These are phyloP conservation scores for Drosophila austrosaltans DNA, from an alignment of 2,888 invertebrate genomes.

Conservation along the genomic window DNA sequence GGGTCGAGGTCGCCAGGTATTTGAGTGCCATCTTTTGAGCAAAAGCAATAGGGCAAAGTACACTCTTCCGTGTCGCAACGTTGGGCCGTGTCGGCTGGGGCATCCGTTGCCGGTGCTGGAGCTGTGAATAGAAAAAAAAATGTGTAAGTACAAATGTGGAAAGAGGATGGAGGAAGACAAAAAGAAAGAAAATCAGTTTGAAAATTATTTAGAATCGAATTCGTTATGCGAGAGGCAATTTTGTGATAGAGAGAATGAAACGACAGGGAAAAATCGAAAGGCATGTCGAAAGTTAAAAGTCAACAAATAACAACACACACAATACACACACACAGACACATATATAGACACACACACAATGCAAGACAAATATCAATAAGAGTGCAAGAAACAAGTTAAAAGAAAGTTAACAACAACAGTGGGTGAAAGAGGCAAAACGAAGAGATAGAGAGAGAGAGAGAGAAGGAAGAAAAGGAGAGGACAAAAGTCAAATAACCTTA, in stretches of 20 bases:
- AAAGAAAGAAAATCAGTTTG: conserved; percentile 47
- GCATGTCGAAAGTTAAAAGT: conserved; percentile 63
- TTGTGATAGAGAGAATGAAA: conserved; percentile 16
- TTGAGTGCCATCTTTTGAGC: conserved; percentile 94
- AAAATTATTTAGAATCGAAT: conserved; percentile 69
- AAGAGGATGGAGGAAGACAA: background rate
- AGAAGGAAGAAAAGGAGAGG: conserved; percentile 4
- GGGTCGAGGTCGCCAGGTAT: conserved; percentile 93
- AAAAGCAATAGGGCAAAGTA: conserved; percentile 94
- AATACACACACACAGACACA: background rate
- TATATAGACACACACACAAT: conserved; percentile 50
- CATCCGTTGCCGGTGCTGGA: conserved; percentile 91
- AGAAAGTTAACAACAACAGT: conserved; percentile 66
- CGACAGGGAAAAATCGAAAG: conserved; percentile 11
- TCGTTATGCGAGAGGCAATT: conserved; percentile 53
- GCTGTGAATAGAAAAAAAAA: conserved; percentile 84
- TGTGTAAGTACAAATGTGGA: conserved; percentile 5
- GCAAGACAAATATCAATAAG: conserved; percentile 76
- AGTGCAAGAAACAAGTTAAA: conserved; percentile 76
- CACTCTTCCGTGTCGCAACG: conserved; percentile 91
- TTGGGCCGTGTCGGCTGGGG: conserved; percentile 90
- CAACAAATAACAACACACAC: conserved; percentile 54
- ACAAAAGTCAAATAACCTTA: conserved; percentile 65
- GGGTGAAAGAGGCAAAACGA: background rate
- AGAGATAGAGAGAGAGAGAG: background rate